These are phyloP conservation scores for Magallana angulata DNA, from an alignment of 1,140 invertebrate genomes.

Conservation along the genomic window DNA sequence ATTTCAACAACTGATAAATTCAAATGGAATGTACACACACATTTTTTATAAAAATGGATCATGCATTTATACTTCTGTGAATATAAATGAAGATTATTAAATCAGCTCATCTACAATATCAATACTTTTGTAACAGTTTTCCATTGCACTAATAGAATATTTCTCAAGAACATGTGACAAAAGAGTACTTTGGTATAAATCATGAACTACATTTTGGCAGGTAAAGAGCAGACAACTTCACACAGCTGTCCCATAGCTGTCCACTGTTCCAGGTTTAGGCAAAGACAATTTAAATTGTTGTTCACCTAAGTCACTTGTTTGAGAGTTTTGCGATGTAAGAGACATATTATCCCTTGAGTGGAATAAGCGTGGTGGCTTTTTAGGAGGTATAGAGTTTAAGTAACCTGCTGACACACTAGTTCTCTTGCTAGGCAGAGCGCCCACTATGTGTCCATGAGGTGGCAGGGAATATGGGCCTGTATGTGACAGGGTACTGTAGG, in stretches of 20 bases:
- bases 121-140: slow-evolving; percentile 5
- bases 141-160: slow-evolving; percentile 17
- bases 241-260: slow-evolving; percentile 55
- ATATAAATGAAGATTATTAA: neutral
- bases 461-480: slow-evolving; percentile 39
- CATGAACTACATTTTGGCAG: slow-evolving; percentile 41
- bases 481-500: slow-evolving; percentile 57
- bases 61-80: neutral
- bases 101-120: neutral
- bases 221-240: slow-evolving; percentile 20
- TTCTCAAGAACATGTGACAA: neutral
- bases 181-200: slow-evolving; percentile 31
- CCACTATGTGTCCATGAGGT: slow-evolving; percentile 43
- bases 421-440: slow-evolving; percentile 56
- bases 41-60: neutral
- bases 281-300: slow-evolving; percentile 54
- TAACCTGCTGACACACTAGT: slow-evolving; percentile 69
- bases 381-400: slow-evolving; percentile 63
- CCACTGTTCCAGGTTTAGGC: slow-evolving; percentile 56
- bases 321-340: slow-evolving; percentile 59
- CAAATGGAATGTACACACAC: slow-evolving; percentile 23
- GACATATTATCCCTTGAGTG: slow-evolving; percentile 66
- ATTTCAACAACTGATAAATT: neutral
- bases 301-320: slow-evolving; percentile 47
- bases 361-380: slow-evolving; percentile 68